Percentiles rank a stretch among this genome's conserved stretches.
phyloP scores from a whole-genome alignment of 2,888 invertebrate genomes.

The Deilephila elpenor region DNA sequence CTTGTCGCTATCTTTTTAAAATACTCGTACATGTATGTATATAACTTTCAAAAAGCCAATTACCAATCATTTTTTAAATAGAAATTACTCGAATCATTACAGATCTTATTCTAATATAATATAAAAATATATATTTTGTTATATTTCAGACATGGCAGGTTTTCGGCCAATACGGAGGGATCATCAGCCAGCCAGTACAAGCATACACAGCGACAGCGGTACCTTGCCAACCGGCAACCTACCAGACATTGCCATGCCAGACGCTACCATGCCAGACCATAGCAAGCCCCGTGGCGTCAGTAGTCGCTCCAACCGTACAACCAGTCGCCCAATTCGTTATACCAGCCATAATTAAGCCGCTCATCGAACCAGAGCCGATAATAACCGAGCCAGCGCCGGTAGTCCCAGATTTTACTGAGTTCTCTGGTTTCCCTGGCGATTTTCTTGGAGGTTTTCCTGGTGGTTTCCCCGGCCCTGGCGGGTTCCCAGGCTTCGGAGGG shows the following conservation, averaged over 20 bases:
- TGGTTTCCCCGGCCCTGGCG: constrained; percentile 31
- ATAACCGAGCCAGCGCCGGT: constrained; percentile 37
- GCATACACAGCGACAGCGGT: constrained; percentile 25
- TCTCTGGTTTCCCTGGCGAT: constrained; percentile 36
- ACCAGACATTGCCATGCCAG: background rate
- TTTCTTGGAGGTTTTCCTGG: background rate
- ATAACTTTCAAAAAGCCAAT: no score
- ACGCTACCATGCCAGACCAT: constrained; percentile 22
- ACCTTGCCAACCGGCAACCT: constrained; percentile 38
- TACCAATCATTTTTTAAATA: no score
- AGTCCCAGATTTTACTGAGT: constrained; percentile 37
- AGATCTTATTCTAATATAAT: no score
- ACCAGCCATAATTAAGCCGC: constrained; percentile 61
- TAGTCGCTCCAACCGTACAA: constrained; percentile 37
- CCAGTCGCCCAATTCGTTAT: constrained; percentile 55
- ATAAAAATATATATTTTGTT: background rate
- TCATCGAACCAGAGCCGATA: constrained; percentile 46
- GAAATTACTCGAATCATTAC: background rate
- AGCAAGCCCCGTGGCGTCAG: background rate
- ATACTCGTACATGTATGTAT: no score
- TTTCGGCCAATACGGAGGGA: constrained; percentile 33
- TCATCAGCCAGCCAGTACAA: constrained; percentile 27
- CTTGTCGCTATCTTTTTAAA: no score
- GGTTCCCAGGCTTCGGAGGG: background rate
- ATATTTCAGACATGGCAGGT: constrained; percentile 38